These are phyloP conservation scores for Rousettus leschenaultii DNA, from an alignment of 2,113 vertebrate species.

Conservation along the genomic window DNA sequence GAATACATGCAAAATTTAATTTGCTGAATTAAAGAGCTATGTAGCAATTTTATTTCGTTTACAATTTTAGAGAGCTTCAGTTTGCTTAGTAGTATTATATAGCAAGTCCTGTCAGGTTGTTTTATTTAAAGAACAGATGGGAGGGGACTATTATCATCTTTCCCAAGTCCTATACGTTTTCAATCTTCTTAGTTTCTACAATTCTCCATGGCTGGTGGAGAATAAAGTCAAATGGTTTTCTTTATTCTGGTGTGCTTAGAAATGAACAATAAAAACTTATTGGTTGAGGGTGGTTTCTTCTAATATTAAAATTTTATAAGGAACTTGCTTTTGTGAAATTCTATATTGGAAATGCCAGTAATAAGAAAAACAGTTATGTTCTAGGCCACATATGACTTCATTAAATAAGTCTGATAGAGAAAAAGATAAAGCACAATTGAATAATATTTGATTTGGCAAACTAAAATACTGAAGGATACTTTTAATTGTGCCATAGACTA, in stretches of 20 bases:
- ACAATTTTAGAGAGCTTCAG: background rate
- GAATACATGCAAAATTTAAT: background rate
- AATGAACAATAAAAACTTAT: background rate
- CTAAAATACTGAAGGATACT: background rate
- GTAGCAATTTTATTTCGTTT: slow-evolving; percentile 11
- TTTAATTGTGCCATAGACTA: background rate
- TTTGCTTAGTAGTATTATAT: background rate
- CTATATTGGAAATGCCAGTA: background rate
- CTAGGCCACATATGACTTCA: background rate
- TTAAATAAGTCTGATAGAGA: background rate
- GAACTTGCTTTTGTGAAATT: background rate
- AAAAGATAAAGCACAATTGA: background rate
- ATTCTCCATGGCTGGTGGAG: background rate
- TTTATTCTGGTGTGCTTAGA: background rate
- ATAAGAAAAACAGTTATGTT: background rate
- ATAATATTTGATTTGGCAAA: background rate
- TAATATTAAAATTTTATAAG: background rate
- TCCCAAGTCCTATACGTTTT: background rate
- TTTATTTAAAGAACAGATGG: background rate
- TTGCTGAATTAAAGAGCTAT: background rate
- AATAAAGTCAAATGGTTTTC: background rate
- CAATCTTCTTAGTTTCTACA: background rate
- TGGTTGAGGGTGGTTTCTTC: background rate
- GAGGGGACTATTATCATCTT: background rate
- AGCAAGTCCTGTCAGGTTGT: background rate